A percentile compares a stretch with the other conserved stretches of the same genome.
Conservation (phyloP, 1,140 invertebrate genomes). For the Daktulosphaira vitifoliae region DNA sequence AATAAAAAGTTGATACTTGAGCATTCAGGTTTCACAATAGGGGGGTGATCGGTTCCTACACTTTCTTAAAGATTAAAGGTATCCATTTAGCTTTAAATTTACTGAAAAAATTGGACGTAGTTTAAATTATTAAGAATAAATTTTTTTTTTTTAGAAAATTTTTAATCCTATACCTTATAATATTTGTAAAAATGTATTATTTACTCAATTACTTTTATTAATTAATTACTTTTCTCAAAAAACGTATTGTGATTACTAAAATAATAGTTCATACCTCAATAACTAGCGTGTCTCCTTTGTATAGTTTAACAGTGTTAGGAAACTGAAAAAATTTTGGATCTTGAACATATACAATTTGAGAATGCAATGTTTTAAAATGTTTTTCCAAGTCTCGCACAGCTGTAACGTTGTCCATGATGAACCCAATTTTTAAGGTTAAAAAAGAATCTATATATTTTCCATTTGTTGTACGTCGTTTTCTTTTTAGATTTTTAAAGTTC, state of each 20-base stretch:
- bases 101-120: too few species aligned
- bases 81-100: too few species aligned
- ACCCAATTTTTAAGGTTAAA: slow-evolving; percentile 58
- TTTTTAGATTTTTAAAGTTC: slow-evolving; percentile 28
- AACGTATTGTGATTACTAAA: too few species aligned
- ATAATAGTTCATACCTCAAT: slow-evolving; percentile 58
- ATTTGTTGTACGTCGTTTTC: slow-evolving; percentile 36
- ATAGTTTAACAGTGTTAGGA: slow-evolving; percentile 72
- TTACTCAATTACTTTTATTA: too few species aligned
- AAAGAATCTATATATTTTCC: slow-evolving; percentile 35
- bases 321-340: slow-evolving; percentile 89
- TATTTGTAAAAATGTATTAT: too few species aligned
- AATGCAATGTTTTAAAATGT: slow-evolving; percentile 68
- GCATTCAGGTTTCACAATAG: too few species aligned
- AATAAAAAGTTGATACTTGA: too few species aligned
- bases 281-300: slow-evolving; percentile 89
- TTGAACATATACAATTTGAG: slow-evolving; percentile 76
- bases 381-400: slow-evolving; percentile 79
- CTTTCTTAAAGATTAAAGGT: too few species aligned
- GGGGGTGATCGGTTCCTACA: too few species aligned
- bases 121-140: not conserved
- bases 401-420: slow-evolving; percentile 92
- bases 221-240: too few species aligned
- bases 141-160: not conserved
- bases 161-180: too few species aligned